Evolutionary conservation across 2,888 invertebrate species (phyloP).

Genomic region (Drosophila multiciliata): DNA sequence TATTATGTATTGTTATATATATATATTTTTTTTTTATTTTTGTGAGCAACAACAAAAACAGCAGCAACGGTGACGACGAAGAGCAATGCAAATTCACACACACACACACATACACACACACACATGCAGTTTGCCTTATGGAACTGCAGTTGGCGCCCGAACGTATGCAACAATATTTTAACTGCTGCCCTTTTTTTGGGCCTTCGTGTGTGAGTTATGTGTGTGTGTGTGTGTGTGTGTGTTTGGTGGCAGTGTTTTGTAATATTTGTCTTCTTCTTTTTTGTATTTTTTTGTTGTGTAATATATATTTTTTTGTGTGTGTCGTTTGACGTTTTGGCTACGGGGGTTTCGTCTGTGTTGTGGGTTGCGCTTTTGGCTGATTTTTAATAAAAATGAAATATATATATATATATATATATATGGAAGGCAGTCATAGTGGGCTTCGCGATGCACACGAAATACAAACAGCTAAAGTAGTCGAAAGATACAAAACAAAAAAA

Average conservation of each 20-base stretch:
- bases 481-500: conserved; percentile 46
- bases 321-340: conserved; percentile 61
- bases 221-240: conserved; percentile 5
- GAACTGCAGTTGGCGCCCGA: conserved; percentile 45
- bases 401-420: conserved; percentile 31
- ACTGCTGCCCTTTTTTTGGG: conserved; percentile 49
- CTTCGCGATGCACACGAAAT: conserved; percentile 26
- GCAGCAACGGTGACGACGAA: conserved; percentile 12
- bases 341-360: conserved; percentile 41
- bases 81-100: conserved; percentile 31
- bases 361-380: conserved; percentile 55
- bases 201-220: conserved; percentile 6
- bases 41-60: conserved; percentile 28
- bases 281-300: conserved; percentile 12
- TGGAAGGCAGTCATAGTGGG: conserved; percentile 3
- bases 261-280: conserved; percentile 42
- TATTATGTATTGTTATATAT: conserved; percentile 78
- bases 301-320: conserved; percentile 42
- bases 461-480: conserved; percentile 54
- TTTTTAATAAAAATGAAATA: conserved; percentile 70
- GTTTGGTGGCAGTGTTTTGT: conserved; percentile 49
- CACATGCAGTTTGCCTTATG: conserved; percentile 25
- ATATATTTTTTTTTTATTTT: conserved; percentile 53
- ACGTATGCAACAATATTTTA: conserved; percentile 67
- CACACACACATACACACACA: conserved; percentile 9